phyloP scores from a whole-genome alignment of 2,888 invertebrate genomes.

The Agrypnus murinus region DNA sequence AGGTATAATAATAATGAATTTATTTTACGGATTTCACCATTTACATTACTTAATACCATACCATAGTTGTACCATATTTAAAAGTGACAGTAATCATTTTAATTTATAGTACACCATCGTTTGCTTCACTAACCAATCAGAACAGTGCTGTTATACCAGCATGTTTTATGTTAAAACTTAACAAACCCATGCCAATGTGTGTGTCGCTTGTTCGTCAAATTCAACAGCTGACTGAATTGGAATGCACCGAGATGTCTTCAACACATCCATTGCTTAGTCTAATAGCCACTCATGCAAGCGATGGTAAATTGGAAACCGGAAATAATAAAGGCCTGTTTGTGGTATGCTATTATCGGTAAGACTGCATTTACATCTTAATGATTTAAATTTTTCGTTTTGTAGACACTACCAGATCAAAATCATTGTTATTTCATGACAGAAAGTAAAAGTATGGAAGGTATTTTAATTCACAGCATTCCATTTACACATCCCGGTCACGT shows the following conservation, averaged over 20 bases:
- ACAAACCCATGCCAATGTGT: conserved; percentile 91
- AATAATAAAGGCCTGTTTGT: conserved; percentile 89
- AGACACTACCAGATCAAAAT: conserved; percentile 93
- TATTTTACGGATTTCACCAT: no score
- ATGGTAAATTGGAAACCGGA: conserved; percentile 82
- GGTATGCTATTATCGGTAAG: conserved; percentile 73
- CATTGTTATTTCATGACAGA: conserved; percentile 96
- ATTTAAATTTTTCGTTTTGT: conserved; percentile 59
- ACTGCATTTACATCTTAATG: no score
- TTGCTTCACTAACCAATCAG: conserved; percentile 84
- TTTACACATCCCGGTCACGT: conserved; percentile 96
- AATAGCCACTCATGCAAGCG: conserved; percentile 86
- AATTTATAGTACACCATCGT: conserved; percentile 84
- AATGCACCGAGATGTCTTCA: conserved; percentile 74
- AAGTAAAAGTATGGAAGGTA: conserved; percentile 83
- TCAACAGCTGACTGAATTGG: conserved; percentile 76
- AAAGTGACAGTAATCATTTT: background rate
- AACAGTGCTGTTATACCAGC: conserved; percentile 95
- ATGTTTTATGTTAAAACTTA: conserved; percentile 87
- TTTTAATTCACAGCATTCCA: conserved; percentile 86
- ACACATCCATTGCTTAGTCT: conserved; percentile 82
- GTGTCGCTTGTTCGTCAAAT: conserved; percentile 81
- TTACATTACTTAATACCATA: no score
- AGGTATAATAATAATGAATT: no score
- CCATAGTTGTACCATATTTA: no score